Percentiles rank a stretch among this genome's conserved stretches.
Conservation (phyloP, 2,888 invertebrate species). For the Laspeyria flexula region DNA sequence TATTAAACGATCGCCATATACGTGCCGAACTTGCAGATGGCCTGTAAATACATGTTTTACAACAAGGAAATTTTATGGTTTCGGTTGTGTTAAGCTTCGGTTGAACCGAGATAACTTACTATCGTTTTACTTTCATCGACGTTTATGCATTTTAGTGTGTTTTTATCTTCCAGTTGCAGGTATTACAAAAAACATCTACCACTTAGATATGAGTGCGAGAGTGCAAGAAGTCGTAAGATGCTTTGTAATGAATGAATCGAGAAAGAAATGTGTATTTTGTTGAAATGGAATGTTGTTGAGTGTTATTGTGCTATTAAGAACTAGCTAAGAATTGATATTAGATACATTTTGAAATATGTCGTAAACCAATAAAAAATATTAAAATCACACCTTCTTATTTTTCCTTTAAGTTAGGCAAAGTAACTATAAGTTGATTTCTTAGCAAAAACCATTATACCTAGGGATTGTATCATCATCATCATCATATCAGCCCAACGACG, state of each 20-base stretch:
- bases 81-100: slow-evolving; percentile 34
- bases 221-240: not conserved
- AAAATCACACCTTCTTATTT: too few species aligned
- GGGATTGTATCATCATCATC: too few species aligned
- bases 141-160: slow-evolving; percentile 9
- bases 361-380: too few species aligned
- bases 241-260: slow-evolving; percentile 3
- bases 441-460: too few species aligned
- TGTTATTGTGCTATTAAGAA: not conserved
- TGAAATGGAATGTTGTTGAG: not conserved
- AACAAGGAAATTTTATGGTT: slow-evolving; percentile 66
- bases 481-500: too few species aligned
- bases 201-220: slow-evolving; percentile 6
- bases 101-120: slow-evolving; percentile 19
- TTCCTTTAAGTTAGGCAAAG: too few species aligned
- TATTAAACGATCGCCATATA: slow-evolving; percentile 73
- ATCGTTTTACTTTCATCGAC: slow-evolving; percentile 17
- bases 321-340: too few species aligned
- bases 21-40: slow-evolving; percentile 70
- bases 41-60: slow-evolving; percentile 60
- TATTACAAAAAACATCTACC: slow-evolving; percentile 11
- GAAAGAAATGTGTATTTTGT: not conserved
- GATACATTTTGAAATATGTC: too few species aligned
- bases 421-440: too few species aligned
- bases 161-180: slow-evolving; percentile 14